Percentiles rank a stretch among this genome's conserved stretches.
Conservation (phyloP, 2,113 vertebrate species). For the Aplodontia rufa region DNA sequence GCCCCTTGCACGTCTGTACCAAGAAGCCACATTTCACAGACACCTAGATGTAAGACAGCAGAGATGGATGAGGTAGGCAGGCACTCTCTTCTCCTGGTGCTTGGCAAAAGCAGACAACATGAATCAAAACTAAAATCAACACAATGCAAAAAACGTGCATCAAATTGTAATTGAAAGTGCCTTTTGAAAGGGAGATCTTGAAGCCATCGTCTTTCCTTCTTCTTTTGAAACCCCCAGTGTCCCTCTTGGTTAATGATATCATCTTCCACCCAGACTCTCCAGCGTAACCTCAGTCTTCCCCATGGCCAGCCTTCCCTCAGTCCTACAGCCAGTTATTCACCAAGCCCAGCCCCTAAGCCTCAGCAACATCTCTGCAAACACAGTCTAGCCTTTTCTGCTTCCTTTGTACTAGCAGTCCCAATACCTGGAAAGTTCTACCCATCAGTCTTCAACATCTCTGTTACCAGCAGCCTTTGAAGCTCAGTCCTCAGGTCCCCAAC, state of each 20-base stretch:
- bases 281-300: slow-evolving; percentile 6
- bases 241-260: slow-evolving; percentile 28
- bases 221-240: background rate
- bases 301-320: background rate
- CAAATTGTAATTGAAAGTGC: slow-evolving; percentile 41
- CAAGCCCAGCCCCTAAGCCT: background rate
- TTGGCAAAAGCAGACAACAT: slow-evolving; percentile 25
- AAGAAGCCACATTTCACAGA: slow-evolving; percentile 69
- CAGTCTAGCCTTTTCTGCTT: background rate
- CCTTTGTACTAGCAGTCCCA: background rate
- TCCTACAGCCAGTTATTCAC: background rate
- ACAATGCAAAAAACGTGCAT: background rate
- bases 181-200: slow-evolving; percentile 36
- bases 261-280: slow-evolving; percentile 29
- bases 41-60: slow-evolving; percentile 53
- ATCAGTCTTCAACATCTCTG: background rate
- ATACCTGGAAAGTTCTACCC: background rate
- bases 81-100: background rate
- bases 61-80: slow-evolving; percentile 62
- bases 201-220: slow-evolving; percentile 35
- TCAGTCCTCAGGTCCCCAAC: background rate
- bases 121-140: slow-evolving; percentile 64
- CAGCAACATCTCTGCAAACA: background rate
- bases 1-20: background rate
- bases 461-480: background rate